Percentiles rank a stretch among this genome's conserved stretches.
Conservation (phyloP, 1,140 invertebrate genomes). For the Galleria mellonella region DNA sequence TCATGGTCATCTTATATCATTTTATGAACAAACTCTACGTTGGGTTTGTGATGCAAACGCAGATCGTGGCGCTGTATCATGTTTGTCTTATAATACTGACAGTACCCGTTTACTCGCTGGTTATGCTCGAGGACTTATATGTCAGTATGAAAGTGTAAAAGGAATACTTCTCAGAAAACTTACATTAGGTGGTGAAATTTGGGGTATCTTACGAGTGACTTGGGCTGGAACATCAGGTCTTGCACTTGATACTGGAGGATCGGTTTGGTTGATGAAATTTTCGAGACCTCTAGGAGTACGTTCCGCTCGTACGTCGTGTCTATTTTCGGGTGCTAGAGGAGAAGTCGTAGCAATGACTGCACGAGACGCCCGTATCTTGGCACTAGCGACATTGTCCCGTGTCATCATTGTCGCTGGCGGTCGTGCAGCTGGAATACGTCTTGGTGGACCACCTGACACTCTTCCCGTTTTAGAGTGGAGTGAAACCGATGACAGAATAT, state of each 20-base stretch:
- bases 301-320: constrained; percentile 89
- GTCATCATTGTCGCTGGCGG: constrained; percentile 87
- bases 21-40: constrained; percentile 90
- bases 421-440: constrained; percentile 41
- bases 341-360: constrained; percentile 79
- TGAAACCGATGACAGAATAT: constrained; percentile 44
- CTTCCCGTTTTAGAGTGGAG: constrained; percentile 92
- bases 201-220: constrained; percentile 90
- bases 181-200: constrained; percentile 90
- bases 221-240: constrained; percentile 78
- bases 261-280: constrained; percentile 96
- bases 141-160: constrained; percentile 86
- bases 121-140: constrained; percentile 89
- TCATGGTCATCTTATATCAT: constrained; percentile 92
- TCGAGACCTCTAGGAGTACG: constrained; percentile 92
- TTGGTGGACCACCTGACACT: constrained; percentile 77
- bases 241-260: constrained; percentile 95
- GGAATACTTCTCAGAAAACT: constrained; percentile 88
- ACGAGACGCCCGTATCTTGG: constrained; percentile 79
- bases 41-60: constrained; percentile 87
- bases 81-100: constrained; percentile 91
- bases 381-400: constrained; percentile 95
- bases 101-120: constrained; percentile 90
- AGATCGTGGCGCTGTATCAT: constrained; percentile 88
- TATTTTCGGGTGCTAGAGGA: constrained; percentile 95